Evolutionary conservation across 2,888 invertebrate species (phyloP).

Genomic region (Cantharis lateralis): DNA sequence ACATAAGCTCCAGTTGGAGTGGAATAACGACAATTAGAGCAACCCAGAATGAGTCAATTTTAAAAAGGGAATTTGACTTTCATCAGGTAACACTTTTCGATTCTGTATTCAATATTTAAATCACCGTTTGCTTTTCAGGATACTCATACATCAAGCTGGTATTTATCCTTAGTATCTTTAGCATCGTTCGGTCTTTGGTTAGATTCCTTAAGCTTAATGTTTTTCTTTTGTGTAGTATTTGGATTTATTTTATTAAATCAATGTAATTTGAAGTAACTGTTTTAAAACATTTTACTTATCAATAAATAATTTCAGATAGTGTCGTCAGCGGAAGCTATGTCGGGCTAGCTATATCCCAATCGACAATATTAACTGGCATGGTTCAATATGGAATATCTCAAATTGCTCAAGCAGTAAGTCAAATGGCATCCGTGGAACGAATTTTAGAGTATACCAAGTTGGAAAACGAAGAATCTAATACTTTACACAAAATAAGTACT

Average conservation of each 20-base stretch:
- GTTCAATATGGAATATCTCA: slow-evolving; percentile 66
- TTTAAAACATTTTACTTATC: background rate
- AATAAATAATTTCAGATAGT: slow-evolving; percentile 5
- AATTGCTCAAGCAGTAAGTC: slow-evolving; percentile 63
- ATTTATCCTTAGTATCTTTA: slow-evolving; percentile 65
- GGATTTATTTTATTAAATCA: slow-evolving; percentile 65
- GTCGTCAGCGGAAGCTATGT: slow-evolving; percentile 51
- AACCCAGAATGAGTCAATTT: slow-evolving; percentile 68
- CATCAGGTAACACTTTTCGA: slow-evolving; percentile 56
- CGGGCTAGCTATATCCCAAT: slow-evolving; percentile 57
- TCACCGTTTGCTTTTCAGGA: slow-evolving; percentile 56
- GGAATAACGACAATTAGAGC: slow-evolving; percentile 86
- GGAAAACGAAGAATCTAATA: slow-evolving; percentile 51
- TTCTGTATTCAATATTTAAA: background rate
- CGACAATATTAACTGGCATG: slow-evolving; percentile 52
- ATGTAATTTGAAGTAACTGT: slow-evolving; percentile 55
- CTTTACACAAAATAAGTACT: background rate
- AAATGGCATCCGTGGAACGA: slow-evolving; percentile 46
- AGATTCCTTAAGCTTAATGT: slow-evolving; percentile 71
- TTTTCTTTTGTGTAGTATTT: slow-evolving; percentile 67
- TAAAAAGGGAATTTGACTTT: slow-evolving; percentile 69
- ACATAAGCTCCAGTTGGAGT: slow-evolving; percentile 78
- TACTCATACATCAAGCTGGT: slow-evolving; percentile 72
- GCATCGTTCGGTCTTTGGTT: slow-evolving; percentile 76
- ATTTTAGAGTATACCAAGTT: slow-evolving; percentile 63